phyloP scores from a whole-genome alignment of 1,140 invertebrate species.

The Oncopodura yosiiana region DNA sequence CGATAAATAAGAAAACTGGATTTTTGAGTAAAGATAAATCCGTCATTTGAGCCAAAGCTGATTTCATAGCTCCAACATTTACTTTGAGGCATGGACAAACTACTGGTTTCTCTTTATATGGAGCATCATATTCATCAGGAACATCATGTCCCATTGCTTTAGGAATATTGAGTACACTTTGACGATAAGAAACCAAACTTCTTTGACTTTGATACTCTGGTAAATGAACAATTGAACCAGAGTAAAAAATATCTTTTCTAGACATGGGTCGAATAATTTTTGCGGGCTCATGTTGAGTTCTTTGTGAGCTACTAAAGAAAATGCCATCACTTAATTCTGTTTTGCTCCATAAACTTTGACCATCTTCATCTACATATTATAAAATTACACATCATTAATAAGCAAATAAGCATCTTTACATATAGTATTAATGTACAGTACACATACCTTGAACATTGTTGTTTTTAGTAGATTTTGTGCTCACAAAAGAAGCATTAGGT shows the following conservation, averaged over 20 bases:
- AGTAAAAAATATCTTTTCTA: slow-evolving; percentile 96
- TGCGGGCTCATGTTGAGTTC: slow-evolving; percentile 44
- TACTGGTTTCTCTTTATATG: slow-evolving; percentile 40
- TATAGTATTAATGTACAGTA: neutral
- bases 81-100: slow-evolving; percentile 53
- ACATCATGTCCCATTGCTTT: slow-evolving; percentile 39
- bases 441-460: slow-evolving; percentile 19
- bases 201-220: slow-evolving; percentile 87
- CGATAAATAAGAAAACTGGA: slow-evolving; percentile 84
- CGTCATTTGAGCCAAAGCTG: slow-evolving; percentile 80
- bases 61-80: slow-evolving; percentile 67
- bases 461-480: slow-evolving; percentile 15
- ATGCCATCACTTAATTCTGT: slow-evolving; percentile 34
- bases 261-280: slow-evolving; percentile 82
- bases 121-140: slow-evolving; percentile 53
- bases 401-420: neutral
- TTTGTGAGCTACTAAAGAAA: slow-evolving; percentile 42
- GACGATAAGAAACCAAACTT: slow-evolving; percentile 74
- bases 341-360: slow-evolving; percentile 31
- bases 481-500: slow-evolving; percentile 17
- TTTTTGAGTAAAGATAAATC: slow-evolving; percentile 81
- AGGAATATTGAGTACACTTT: slow-evolving; percentile 68
- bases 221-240: slow-evolving; percentile 81
- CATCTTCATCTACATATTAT: slow-evolving; percentile 29
- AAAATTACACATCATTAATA: neutral